phyloP scores from a whole-genome alignment of 2,888 invertebrate species.

The Arctia plantaginis region DNA sequence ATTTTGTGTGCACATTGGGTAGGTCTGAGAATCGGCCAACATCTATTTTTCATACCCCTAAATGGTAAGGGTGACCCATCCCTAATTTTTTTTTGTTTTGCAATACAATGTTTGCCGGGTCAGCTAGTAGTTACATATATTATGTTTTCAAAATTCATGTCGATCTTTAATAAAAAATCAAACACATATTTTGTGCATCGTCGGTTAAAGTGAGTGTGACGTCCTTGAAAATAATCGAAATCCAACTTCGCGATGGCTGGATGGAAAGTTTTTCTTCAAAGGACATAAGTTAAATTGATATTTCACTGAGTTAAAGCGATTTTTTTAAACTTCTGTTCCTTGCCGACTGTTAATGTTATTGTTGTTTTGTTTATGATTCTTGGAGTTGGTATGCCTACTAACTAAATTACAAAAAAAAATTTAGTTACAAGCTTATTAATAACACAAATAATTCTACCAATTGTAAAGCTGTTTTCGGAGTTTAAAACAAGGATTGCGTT shows the following conservation, averaged over 20 bases:
- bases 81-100: no score
- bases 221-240: conserved; percentile 52
- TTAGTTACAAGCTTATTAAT: not conserved
- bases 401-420: not conserved
- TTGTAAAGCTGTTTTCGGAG: no score
- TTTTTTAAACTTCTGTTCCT: conserved; percentile 33
- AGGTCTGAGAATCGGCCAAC: no score
- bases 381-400: not conserved
- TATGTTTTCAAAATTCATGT: not conserved
- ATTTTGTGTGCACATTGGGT: no score
- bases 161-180: not conserved
- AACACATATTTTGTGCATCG: not conserved
- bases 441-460: not conserved
- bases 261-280: conserved; percentile 54
- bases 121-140: no score
- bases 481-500: no score
- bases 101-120: no score
- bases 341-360: conserved; percentile 33
- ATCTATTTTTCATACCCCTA: no score
- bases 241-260: conserved; percentile 42
- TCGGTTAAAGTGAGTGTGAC: conserved; percentile 14
- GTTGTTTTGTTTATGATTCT: conserved; percentile 26
- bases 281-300: conserved; percentile 65
- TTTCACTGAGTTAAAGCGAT: conserved; percentile 51
- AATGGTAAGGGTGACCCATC: no score